These are phyloP conservation scores for Gymnodraco acuticeps DNA, from an alignment of 2,797 vertebrate genomes.

Conservation along the genomic window DNA sequence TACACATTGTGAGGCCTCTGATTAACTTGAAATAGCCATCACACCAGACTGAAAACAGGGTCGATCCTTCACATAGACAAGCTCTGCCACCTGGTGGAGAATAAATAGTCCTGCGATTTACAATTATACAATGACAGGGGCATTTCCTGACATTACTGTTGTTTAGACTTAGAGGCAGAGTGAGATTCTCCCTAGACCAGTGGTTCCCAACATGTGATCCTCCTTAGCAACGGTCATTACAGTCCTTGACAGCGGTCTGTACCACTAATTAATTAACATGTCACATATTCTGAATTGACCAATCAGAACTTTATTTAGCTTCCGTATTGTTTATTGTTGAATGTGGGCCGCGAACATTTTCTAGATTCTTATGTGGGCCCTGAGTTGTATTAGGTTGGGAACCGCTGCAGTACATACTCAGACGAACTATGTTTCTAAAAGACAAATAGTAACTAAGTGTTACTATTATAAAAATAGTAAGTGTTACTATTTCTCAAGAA, in stretches of 20 bases:
- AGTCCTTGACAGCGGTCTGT: no score
- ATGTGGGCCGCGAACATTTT: no score
- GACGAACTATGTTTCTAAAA: background rate
- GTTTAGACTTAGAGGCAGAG: no score
- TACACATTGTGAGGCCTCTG: conserved; percentile 3
- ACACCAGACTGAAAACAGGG: background rate
- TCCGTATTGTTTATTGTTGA: no score
- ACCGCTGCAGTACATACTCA: background rate
- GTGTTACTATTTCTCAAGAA: background rate
- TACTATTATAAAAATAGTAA: no score
- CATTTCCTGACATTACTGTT: background rate
- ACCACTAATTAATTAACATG: no score
- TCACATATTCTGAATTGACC: no score
- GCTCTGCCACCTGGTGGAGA: conserved; percentile 63
- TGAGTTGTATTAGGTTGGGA: no score
- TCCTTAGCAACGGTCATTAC: no score
- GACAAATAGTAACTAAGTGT: background rate
- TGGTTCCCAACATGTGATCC: no score
- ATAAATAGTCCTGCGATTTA: background rate
- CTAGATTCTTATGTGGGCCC: no score
- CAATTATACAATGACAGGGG: background rate
- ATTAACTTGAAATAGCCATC: background rate
- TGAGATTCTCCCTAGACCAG: background rate
- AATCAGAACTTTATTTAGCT: no score
- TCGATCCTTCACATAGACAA: background rate